Evolutionary conservation across 2,113 vertebrate species (phyloP), one percentile per base, ranked within the genome.

Genomic region (Echinops telfairi): DNA sequence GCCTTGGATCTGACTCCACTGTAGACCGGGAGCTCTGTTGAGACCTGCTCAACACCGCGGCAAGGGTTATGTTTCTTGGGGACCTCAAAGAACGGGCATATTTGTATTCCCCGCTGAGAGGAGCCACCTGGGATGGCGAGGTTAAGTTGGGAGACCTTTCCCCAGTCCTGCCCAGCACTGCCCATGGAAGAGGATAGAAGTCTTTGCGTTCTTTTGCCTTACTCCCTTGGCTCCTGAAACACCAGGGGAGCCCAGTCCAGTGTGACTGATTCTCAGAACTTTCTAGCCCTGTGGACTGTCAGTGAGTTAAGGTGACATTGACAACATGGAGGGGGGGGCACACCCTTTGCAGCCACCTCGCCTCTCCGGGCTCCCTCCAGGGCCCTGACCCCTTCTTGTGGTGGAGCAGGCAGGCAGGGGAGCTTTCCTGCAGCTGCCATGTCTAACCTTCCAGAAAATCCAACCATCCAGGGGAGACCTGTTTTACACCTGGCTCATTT

Each of bases 41-140:
- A 71, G 7, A 36, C n/a, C 70, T 71, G 17, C 11, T 71, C n/a
- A 2, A 31, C n/a, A 71, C 8, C 68, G 5, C n/a, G 15, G 22
- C 15, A 16, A 31, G 0, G 0, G 1, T 27, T 2, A 0, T 0
- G 19, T 16, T 57, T 80, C 14, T 3, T 43, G 12, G 0, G 0
- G 43, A 7, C 66, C 15, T 66, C 14, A 3, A 40, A 3, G 23
- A 66, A 31, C 0, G 0, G 14, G 27, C 7, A 0, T 0, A 2
- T 6, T 11, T 66, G 12, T 60, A 62, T 57, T 8, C 4, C 20
- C 20, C 66, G 20, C n/a, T 8, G 7, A 17, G 2, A 1, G 0
- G 9, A 23, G 20, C 4, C 53, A 15, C 1, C 57, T 36, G 4
- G 29, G 71, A 2, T 33, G n/a, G n/a, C 16, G 7, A 31, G 36